phyloP scores from a whole-genome alignment of 2,888 invertebrate species.

The Sisyra nigra region DNA sequence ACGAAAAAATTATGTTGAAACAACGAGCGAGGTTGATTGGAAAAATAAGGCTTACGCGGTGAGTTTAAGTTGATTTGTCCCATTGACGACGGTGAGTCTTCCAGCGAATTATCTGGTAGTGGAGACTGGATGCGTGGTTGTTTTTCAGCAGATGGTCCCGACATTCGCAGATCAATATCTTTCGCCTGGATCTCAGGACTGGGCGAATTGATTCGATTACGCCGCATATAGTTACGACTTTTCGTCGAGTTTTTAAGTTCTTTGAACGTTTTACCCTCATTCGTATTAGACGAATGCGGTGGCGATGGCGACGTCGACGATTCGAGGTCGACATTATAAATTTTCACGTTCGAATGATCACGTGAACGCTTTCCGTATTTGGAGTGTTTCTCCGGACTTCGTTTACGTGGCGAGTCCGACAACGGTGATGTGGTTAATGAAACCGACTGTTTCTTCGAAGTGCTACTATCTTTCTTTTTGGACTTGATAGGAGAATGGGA shows the following conservation, averaged over 20 bases:
- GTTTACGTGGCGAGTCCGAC: slow-evolving; percentile 2
- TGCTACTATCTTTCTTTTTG: slow-evolving; percentile 16
- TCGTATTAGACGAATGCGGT: slow-evolving; percentile 21
- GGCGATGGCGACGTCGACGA: slow-evolving; percentile 8
- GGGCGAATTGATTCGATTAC: slow-evolving; percentile 42
- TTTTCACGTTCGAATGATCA: slow-evolving; percentile 9
- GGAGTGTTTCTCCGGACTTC: slow-evolving; percentile 10
- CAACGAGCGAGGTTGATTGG: background rate
- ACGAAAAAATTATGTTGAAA: background rate
- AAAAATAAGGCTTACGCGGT: background rate
- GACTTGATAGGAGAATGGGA: slow-evolving; percentile 15
- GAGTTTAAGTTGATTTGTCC: slow-evolving; percentile 14
- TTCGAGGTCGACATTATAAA: slow-evolving; percentile 1
- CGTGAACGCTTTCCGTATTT: slow-evolving; percentile 8
- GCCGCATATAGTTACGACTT: slow-evolving; percentile 46
- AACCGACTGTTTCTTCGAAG: slow-evolving; percentile 12
- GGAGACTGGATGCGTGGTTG: slow-evolving; percentile 19
- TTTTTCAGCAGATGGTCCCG: slow-evolving; percentile 24
- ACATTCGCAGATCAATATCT: slow-evolving; percentile 27
- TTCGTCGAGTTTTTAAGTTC: slow-evolving; percentile 38
- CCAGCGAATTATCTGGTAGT: slow-evolving; percentile 12
- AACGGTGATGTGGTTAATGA: background rate
- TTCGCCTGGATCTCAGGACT: slow-evolving; percentile 30
- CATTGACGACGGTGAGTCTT: slow-evolving; percentile 14
- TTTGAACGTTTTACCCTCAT: slow-evolving; percentile 26